Conservation (phyloP, 2,888 invertebrate genomes). For the Maniola hyperantus region DNA sequence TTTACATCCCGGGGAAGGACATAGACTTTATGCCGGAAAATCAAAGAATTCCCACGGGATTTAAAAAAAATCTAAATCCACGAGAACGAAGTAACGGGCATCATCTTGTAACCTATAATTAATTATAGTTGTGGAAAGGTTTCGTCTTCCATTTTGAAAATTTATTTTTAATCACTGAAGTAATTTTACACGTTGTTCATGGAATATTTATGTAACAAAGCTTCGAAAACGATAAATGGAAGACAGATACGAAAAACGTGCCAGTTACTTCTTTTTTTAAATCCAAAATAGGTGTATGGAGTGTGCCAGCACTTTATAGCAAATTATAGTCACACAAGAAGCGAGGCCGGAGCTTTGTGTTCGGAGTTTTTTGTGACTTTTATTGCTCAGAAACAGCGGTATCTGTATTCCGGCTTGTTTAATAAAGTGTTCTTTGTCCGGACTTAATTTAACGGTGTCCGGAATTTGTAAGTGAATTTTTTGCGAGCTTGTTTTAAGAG, state of each 20-base stretch:
- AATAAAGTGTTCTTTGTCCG: conserved; percentile 40
- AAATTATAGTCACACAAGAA: conserved; percentile 55
- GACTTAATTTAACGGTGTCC: conserved; percentile 28
- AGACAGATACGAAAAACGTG: conserved; percentile 4
- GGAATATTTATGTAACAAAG: background rate
- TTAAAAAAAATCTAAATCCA: too few species aligned
- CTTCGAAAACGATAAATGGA: conserved; percentile 7
- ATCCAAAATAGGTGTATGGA: conserved; percentile 46
- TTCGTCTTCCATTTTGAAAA: too few species aligned
- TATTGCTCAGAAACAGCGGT: conserved; percentile 46
- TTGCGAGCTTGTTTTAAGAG: background rate
- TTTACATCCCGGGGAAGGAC: too few species aligned
- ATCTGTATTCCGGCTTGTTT: conserved; percentile 49
- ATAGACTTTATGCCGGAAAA: too few species aligned
- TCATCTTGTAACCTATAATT: too few species aligned
- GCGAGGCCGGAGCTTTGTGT: conserved; percentile 45
- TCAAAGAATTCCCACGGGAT: too few species aligned
- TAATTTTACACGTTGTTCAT: background rate
- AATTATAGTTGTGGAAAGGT: too few species aligned
- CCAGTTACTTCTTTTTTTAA: conserved; percentile 12
- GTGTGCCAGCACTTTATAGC: conserved; percentile 49
- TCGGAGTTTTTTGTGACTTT: conserved; percentile 51
- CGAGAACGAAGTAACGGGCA: too few species aligned
- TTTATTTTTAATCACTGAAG: too few species aligned
- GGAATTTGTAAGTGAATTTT: conserved; percentile 27